Evolutionary conservation across 1,140 invertebrate genomes (phyloP), one percentile per base, ranked within the genome.

Genomic region (Spodoptera frugiperda): DNA sequence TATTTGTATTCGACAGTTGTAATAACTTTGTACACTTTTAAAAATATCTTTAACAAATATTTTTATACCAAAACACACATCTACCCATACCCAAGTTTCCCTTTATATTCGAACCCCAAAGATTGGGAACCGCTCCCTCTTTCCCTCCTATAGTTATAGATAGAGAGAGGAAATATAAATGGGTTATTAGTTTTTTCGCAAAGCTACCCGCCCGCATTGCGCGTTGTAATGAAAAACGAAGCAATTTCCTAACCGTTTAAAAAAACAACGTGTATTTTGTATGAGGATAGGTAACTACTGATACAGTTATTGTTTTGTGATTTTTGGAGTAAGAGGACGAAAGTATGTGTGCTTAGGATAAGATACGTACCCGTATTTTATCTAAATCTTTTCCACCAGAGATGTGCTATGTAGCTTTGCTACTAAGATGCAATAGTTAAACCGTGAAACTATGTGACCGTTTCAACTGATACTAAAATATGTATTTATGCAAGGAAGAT

Each of bases 181-280:
- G 87, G 89, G 88, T 87, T 89, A 89, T 92, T 92, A 92, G 89
- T 90, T 92, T 91, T 91, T 92, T 89, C 84, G 84, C 84, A 82
- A 84, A 83, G 84, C 88, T 84, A 85, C 84, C 83, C 86, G 88
- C 82, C 83, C 84, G 80, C 70, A 80, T 81, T 81, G 84, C 82
- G 90, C 89, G 89, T 90, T 88, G 86, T 90, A 78, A 87, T 87
- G 87, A 87, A 92, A 91, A 91, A 91, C 84, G 84, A 91, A 85
- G 74, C 88, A 86, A 92, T 92, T 89, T 91, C 89, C 87, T 80
- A 82, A 81, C 71, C 57, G 74, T 73, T 83, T 81, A 68, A 81
- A 82, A 55, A 76, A 75, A 80, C 63, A 30, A 54, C 25, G 44
- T 82, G 9, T 61, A 51, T 54, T n/a, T 73, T 73, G 10, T 44